Evolutionary conservation across 2,797 vertebrate genomes (phyloP).

Genomic region (Antrozous pallidus): DNA sequence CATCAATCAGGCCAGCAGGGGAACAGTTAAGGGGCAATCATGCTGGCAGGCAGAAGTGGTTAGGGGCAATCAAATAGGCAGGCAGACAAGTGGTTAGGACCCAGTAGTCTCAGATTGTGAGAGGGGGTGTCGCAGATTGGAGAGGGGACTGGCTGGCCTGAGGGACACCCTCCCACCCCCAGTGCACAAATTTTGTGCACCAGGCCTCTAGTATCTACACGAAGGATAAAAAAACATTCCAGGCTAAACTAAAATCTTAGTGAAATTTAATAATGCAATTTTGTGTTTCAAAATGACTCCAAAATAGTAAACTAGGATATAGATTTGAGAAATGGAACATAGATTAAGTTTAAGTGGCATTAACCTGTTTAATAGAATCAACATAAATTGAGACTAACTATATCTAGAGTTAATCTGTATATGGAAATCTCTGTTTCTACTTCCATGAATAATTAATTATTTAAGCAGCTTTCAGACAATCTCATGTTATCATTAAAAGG

Average conservation of each 20-base stretch:
- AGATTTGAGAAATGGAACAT: neutral
- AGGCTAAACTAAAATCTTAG: neutral
- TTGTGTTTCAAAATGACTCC: neutral
- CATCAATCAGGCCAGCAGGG: too few relatives aligned
- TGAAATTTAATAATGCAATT: neutral
- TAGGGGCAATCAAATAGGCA: too few relatives aligned
- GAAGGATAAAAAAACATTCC: neutral
- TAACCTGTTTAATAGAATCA: neutral
- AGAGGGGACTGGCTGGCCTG: too few relatives aligned
- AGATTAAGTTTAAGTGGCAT: neutral
- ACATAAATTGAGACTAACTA: neutral
- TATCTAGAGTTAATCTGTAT: neutral
- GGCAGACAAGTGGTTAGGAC: too few relatives aligned
- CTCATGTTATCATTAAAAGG: neutral
- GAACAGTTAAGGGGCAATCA: too few relatives aligned
- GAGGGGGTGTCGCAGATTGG: too few relatives aligned
- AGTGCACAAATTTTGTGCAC: too few relatives aligned
- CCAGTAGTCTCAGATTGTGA: too few relatives aligned
- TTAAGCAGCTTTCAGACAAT: neutral
- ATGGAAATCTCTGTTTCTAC: neutral
- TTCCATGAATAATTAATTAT: neutral
- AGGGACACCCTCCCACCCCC: too few relatives aligned
- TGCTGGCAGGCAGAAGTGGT: too few relatives aligned
- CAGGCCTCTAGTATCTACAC: neutral
- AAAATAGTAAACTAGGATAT: neutral